phyloP scores from a whole-genome alignment of 1,140 invertebrate species.

The Tetragonula clypearis region DNA sequence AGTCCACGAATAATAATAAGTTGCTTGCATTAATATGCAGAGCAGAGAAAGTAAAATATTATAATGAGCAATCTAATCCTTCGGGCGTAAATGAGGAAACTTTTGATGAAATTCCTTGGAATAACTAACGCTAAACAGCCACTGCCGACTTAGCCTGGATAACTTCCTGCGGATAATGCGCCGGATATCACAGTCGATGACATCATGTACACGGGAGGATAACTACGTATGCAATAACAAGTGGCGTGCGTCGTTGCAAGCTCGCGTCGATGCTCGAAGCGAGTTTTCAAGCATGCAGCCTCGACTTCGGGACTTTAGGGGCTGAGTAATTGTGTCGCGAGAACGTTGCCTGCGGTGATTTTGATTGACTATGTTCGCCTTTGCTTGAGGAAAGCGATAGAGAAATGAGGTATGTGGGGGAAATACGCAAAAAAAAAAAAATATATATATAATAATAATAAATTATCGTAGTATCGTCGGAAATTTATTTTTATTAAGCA shows the following conservation, averaged over 20 bases:
- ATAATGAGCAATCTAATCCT: slow-evolving; percentile 48
- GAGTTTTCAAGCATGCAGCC: background rate
- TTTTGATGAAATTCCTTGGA: slow-evolving; percentile 51
- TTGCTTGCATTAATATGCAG: slow-evolving; percentile 13
- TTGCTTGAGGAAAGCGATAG: background rate
- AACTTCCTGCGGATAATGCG: slow-evolving; percentile 35
- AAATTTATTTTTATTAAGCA: too few relatives aligned
- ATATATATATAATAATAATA: background rate
- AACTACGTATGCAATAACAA: slow-evolving; percentile 24
- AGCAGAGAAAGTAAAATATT: slow-evolving; percentile 17
- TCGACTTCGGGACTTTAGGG: background rate
- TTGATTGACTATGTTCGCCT: background rate
- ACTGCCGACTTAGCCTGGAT: background rate
- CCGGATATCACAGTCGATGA: background rate
- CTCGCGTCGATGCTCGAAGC: background rate
- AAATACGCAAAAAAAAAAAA: background rate
- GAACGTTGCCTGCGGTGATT: background rate
- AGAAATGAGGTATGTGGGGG: background rate
- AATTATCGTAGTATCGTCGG: background rate
- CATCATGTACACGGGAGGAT: background rate
- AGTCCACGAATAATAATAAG: slow-evolving; percentile 5
- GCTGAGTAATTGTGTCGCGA: background rate
- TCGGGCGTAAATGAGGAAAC: slow-evolving; percentile 40
- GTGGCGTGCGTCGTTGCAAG: background rate
- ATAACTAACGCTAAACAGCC: slow-evolving; percentile 35